These are phyloP conservation scores for Pogonus chalceus DNA, from an alignment of 1,140 invertebrate genomes.

Conservation along the genomic window DNA sequence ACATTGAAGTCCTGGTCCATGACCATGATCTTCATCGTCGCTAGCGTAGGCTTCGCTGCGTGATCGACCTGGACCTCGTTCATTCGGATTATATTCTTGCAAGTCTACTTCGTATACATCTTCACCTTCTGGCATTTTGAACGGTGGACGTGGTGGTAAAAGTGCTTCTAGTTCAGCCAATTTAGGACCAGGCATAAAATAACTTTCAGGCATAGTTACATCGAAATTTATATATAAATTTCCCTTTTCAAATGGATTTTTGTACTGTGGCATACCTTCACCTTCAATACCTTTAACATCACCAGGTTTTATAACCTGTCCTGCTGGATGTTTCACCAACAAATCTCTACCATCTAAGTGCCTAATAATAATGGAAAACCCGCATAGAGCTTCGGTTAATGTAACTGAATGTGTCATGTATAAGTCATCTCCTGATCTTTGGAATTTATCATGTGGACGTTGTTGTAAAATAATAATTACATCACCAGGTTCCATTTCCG, in stretches of 20 bases:
- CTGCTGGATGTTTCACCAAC: conserved; percentile 59
- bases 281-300: conserved; percentile 67
- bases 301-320: conserved; percentile 67
- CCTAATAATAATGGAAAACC: conserved; percentile 69
- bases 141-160: conserved; percentile 53
- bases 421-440: conserved; percentile 65
- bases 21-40: conserved; percentile 50
- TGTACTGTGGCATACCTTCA: conserved; percentile 86
- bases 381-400: conserved; percentile 83
- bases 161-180: conserved; percentile 59
- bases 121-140: conserved; percentile 58
- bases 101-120: conserved; percentile 76
- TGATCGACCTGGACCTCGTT: conserved; percentile 30
- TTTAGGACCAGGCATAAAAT: conserved; percentile 61
- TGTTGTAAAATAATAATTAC: conserved; percentile 82
- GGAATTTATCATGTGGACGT: conserved; percentile 67
- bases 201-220: conserved; percentile 71
- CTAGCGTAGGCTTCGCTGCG: conserved; percentile 53
- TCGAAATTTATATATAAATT: conserved; percentile 80
- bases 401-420: conserved; percentile 61
- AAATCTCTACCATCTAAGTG: conserved; percentile 78
- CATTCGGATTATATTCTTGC: conserved; percentile 58
- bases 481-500: conserved; percentile 74
- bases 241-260: conserved; percentile 74
- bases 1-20: conserved; percentile 53